Conservation (phyloP, 2,888 invertebrate genomes). For the Keiferia lycopersicella region DNA sequence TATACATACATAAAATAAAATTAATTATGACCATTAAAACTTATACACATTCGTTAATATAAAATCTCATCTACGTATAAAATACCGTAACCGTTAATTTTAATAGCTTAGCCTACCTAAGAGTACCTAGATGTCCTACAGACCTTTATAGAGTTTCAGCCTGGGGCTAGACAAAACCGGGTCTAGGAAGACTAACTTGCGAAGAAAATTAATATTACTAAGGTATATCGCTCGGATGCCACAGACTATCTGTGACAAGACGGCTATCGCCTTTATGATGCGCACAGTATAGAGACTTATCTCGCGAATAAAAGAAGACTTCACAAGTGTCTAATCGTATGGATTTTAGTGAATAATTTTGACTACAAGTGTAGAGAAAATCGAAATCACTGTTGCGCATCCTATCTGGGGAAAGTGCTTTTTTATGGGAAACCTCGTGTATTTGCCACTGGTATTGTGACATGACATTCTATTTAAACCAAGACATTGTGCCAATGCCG, state of each 20-base stretch:
- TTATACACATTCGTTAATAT: neutral
- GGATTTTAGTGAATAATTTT: no score
- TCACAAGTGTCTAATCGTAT: no score
- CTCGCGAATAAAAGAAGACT: no score
- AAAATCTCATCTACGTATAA: neutral
- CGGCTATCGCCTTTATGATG: no score
- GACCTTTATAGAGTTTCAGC: slow-evolving; percentile 28
- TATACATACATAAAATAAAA: neutral
- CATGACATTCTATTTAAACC: no score
- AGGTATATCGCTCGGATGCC: neutral
- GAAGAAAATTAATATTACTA: slow-evolving; percentile 21
- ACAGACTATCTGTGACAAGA: neutral
- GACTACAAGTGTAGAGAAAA: no score
- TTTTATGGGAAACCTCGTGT: no score
- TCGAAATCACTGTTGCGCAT: no score
- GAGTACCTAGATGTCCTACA: slow-evolving; percentile 27
- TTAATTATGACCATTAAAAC: neutral
- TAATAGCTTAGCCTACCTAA: slow-evolving; percentile 12
- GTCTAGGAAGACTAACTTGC: slow-evolving; percentile 22
- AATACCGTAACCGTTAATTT: slow-evolving; percentile 22
- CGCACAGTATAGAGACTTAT: no score
- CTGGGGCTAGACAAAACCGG: slow-evolving; percentile 22
- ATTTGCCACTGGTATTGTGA: no score
- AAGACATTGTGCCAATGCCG: no score
- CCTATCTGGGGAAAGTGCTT: no score